Evolutionary conservation across 2,113 vertebrate species (phyloP).

Genomic region (Pygoscelis antarcticus): DNA sequence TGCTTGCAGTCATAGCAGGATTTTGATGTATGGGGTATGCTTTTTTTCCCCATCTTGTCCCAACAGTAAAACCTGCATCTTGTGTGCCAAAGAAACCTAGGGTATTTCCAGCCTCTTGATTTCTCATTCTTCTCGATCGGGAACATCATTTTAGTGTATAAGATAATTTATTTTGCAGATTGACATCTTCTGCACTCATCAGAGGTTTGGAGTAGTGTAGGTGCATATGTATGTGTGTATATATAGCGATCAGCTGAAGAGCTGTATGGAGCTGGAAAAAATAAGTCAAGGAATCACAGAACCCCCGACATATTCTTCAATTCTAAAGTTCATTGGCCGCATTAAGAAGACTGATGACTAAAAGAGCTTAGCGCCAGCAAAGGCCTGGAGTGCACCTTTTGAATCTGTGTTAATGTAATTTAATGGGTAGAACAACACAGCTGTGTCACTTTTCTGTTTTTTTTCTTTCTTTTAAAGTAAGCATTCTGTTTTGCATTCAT

Average conservation of each 20-base stretch:
- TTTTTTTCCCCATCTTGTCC: background rate
- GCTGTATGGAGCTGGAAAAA: background rate
- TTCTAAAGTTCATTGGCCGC: background rate
- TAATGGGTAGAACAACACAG: background rate
- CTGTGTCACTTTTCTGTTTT: background rate
- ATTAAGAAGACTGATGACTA: constrained; percentile 4
- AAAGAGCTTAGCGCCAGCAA: constrained; percentile 8
- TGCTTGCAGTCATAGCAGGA: background rate
- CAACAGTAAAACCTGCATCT: background rate
- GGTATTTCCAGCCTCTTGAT: background rate
- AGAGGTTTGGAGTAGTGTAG: background rate
- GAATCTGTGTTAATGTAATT: constrained; percentile 18
- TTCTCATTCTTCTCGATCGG: background rate
- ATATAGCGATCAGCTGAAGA: background rate
- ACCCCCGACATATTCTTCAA: background rate
- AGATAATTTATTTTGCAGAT: background rate
- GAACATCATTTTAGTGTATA: background rate
- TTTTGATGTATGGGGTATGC: background rate
- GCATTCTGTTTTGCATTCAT: background rate
- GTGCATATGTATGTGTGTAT: background rate
- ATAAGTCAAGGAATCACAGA: background rate
- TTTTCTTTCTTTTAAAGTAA: background rate
- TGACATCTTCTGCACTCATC: background rate
- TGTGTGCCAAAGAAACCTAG: background rate
- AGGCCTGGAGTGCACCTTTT: background rate